Percentiles rank a stretch among this genome's conserved stretches.
Evolutionary conservation across 1,140 invertebrate species (phyloP).

Genomic region (Teleogryllus occipitalis): DNA sequence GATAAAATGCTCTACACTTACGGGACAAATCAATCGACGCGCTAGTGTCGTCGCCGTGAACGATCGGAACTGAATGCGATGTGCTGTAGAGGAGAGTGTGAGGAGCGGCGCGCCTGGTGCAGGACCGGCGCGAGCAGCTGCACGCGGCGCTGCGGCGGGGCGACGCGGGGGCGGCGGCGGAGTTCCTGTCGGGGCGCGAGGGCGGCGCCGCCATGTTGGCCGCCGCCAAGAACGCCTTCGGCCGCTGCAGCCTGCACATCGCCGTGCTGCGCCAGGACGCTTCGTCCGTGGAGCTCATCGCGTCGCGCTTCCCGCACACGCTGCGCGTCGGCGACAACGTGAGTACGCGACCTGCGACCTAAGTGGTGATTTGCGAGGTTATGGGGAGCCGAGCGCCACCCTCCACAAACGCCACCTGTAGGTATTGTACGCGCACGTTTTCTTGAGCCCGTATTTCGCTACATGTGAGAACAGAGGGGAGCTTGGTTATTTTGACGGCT

Average conservation of each 20-base stretch:
- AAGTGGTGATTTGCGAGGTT: no score
- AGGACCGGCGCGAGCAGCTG: conserved; percentile 66
- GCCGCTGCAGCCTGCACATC: conserved; percentile 66
- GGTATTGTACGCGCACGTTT: no score
- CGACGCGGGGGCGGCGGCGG: conserved; percentile 48
- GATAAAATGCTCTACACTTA: no score
- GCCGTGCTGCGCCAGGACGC: conserved; percentile 72
- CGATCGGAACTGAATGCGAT: no score
- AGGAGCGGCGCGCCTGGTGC: background rate
- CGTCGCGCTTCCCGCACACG: conserved; percentile 59
- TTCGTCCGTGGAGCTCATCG: conserved; percentile 64
- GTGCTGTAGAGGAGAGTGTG: no score
- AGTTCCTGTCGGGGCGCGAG: conserved; percentile 48
- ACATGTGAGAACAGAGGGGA: no score
- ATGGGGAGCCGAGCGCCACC: no score
- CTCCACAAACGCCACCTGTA: no score
- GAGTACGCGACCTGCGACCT: conserved; percentile 35
- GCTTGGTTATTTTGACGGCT: no score
- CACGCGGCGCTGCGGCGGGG: conserved; percentile 64
- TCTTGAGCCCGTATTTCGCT: no score
- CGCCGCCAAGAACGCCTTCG: conserved; percentile 58
- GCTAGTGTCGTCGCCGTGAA: no score
- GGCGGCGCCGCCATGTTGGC: conserved; percentile 53
- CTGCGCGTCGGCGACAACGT: conserved; percentile 77
- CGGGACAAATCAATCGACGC: no score